Percentiles rank a stretch among this genome's conserved stretches.
Evolutionary conservation across 2,113 vertebrate genomes (phyloP).

Genomic region (Nipponia nippon): DNA sequence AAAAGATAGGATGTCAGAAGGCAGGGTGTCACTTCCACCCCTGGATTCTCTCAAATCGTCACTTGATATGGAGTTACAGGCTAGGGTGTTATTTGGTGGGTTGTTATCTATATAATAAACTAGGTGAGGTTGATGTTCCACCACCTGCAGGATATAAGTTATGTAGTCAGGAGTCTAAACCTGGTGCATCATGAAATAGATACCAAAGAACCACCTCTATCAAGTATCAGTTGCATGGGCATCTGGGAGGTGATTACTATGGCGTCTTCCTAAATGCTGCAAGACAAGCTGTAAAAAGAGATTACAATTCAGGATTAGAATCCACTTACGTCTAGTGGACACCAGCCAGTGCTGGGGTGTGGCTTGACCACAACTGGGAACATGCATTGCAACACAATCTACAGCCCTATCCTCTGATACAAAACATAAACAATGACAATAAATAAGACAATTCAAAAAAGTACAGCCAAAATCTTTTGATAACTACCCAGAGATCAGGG

Average conservation of each 20-base stretch:
- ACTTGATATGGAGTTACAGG: neutral
- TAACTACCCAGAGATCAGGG: neutral
- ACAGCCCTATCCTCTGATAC: neutral
- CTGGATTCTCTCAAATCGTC: neutral
- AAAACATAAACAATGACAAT: neutral
- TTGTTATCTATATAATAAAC: neutral
- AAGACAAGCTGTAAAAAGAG: neutral
- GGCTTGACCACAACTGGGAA: neutral
- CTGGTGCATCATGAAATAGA: neutral
- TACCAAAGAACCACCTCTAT: neutral
- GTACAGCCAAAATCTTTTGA: neutral
- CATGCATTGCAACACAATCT: neutral
- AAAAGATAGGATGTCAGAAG: neutral
- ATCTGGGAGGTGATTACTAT: neutral
- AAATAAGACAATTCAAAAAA: neutral
- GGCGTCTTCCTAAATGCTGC: neutral
- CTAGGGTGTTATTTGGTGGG: neutral
- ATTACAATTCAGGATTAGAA: neutral
- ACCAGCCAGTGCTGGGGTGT: neutral
- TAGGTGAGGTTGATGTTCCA: neutral
- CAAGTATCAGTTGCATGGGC: neutral
- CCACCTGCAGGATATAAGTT: neutral
- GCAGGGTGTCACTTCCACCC: too few species aligned
- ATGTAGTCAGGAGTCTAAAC: neutral
- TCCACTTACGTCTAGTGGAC: neutral